Evolutionary conservation across 2,113 vertebrate genomes (phyloP), one percentile per base, ranked within the genome.

Genomic region (Chloropsis cyanopogon): DNA sequence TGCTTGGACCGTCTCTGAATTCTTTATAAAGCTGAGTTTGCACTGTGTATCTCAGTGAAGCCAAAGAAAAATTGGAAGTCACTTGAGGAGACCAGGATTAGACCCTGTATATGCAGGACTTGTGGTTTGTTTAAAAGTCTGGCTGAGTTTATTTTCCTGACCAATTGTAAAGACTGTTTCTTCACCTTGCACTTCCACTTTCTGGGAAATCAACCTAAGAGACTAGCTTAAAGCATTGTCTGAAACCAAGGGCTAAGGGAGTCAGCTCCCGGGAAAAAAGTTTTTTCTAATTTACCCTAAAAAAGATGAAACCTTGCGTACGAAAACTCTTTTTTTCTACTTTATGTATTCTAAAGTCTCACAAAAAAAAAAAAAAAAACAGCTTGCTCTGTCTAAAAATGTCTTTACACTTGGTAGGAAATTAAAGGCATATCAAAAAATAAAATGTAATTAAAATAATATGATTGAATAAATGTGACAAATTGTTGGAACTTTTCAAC

Each of bases 21-120:
- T 47, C 49, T 85, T 86, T 78, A 77, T 12, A 93, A 72, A 88
- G 69, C 78, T 92, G 79, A 92, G 41, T 52, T 73, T 86, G 68
- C 57, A 60, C 52, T 59, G 41, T 46, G 31, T 20, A 17, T 76
- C 41, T 54, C 22, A 77, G 52, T 4, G 37, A 86, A 94, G 60
- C 21, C 50, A 56, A 86, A 75, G 19, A 6, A 86, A 91, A 72
- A 41, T 8, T 17, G 21, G 11, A 31, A 86, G 80, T 95, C 52
- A 56, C 70, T 83, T 95, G 50, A 95, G 75, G 66, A 82, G 46
- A 91, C 23, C 24, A 63, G 84, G 75, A 95, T 89, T 83, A 86
- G 52, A 10, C 31, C 8, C 37, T 49, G 8, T 42, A 16, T 50
- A 37, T n/a, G 31, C 44, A 80, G 63, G 66, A 69, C 46, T 82